These are phyloP conservation scores for Yponomeuta evonymella DNA, from an alignment of 2,888 invertebrate genomes.

Conservation along the genomic window DNA sequence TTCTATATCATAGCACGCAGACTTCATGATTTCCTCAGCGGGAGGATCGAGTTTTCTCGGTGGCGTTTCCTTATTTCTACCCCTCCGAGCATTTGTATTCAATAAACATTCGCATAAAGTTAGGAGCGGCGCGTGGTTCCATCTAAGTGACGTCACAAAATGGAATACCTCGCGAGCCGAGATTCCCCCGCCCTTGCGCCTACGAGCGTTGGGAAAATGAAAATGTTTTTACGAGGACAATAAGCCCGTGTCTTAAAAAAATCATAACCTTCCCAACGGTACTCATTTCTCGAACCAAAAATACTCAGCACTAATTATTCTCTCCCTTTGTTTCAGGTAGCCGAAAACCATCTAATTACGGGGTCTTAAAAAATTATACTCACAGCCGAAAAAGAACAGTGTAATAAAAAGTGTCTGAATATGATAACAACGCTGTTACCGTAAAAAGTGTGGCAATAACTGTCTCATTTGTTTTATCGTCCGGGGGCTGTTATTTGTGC, in stretches of 20 bases:
- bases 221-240: slow-evolving; percentile 34
- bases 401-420: slow-evolving; percentile 2
- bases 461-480: slow-evolving; percentile 37
- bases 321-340: slow-evolving; percentile 41
- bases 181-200: slow-evolving; percentile 15
- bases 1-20: not conserved
- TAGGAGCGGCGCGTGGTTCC: not conserved
- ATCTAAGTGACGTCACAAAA: slow-evolving; percentile 7
- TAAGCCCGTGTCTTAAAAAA: slow-evolving; percentile 36
- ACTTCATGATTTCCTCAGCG: not conserved
- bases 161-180: slow-evolving; percentile 12
- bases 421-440: slow-evolving; percentile 11
- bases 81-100: slow-evolving; percentile 6
- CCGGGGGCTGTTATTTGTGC: slow-evolving; percentile 6
- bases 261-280: slow-evolving; percentile 32
- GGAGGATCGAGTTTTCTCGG: not conserved
- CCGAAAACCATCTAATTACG: slow-evolving; percentile 21
- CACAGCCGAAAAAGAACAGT: slow-evolving; percentile 21
- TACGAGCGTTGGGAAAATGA: slow-evolving; percentile 19
- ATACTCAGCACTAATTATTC: slow-evolving; percentile 19
- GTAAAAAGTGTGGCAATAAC: slow-evolving; percentile 32
- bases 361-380: not conserved
- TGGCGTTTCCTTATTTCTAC: not conserved
- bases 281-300: slow-evolving; percentile 14
- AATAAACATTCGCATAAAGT: slow-evolving; percentile 13